Conservation (phyloP, 1,140 invertebrate species). For the Microplitis mediator region DNA sequence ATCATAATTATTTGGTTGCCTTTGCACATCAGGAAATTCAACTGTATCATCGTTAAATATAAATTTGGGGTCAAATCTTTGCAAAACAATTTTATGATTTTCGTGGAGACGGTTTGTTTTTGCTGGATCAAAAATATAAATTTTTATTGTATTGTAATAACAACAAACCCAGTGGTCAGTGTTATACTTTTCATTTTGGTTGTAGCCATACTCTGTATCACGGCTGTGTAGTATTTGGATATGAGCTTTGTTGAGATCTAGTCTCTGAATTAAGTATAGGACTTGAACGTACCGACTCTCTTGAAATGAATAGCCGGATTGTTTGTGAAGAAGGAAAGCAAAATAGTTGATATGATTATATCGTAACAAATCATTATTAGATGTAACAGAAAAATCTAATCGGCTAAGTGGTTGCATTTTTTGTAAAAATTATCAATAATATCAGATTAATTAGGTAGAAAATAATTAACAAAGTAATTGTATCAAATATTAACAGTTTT, state of each 20-base stretch:
- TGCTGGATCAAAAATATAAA: slow-evolving; percentile 29
- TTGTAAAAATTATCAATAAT: not conserved
- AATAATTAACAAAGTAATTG: too few species aligned
- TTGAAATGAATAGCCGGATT: not conserved
- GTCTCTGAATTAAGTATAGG: not conserved
- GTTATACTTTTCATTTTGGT: not conserved
- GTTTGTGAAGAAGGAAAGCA: not conserved
- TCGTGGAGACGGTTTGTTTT: slow-evolving; percentile 23
- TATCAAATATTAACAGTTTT: too few species aligned
- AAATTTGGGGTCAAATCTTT: slow-evolving; percentile 18
- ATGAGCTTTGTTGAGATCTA: not conserved
- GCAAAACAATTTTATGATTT: slow-evolving; percentile 20
- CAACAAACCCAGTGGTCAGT: slow-evolving; percentile 23
- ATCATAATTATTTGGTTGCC: slow-evolving; percentile 23
- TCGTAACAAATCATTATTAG: not conserved
- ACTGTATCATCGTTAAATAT: not conserved
- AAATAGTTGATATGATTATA: not conserved
- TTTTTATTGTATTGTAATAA: slow-evolving; percentile 26
- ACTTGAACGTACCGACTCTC: not conserved
- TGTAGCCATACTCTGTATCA: not conserved
- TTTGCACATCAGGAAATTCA: slow-evolving; percentile 14
- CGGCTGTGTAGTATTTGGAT: not conserved
- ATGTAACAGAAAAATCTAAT: not conserved
- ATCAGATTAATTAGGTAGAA: too few species aligned
- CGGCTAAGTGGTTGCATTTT: not conserved